A percentile compares a stretch with the other conserved stretches of the same genome.
phyloP scores from a whole-genome alignment of 2,113 vertebrate species.

The human region DNA sequence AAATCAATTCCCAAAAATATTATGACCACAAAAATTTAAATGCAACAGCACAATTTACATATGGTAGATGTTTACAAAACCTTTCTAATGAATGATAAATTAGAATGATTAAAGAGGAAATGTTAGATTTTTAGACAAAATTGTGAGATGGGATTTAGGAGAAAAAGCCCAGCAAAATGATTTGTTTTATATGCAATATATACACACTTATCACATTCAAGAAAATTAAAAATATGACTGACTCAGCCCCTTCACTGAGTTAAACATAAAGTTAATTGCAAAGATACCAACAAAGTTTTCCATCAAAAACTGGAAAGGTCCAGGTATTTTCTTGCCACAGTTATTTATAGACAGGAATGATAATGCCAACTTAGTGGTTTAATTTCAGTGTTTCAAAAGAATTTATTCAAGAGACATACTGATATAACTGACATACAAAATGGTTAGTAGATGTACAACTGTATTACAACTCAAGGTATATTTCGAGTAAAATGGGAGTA shows the following conservation, averaged over 20 bases:
- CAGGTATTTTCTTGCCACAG: constrained; percentile 76
- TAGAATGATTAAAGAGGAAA: constrained; percentile 21
- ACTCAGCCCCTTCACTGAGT: constrained; percentile 77
- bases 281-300: constrained; percentile 80
- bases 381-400: constrained; percentile 57
- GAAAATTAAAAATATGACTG: constrained; percentile 66
- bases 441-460: not conserved
- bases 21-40: constrained; percentile 1
- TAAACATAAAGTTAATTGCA: constrained; percentile 78
- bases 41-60: not conserved
- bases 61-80: not conserved
- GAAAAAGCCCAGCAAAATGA: not conserved
- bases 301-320: constrained; percentile 73
- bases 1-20: constrained; percentile 27
- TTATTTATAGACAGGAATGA: constrained; percentile 75
- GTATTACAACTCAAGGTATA: not conserved
- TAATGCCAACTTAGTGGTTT: constrained; percentile 55
- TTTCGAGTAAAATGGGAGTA: constrained; percentile 32
- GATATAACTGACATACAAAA: not conserved
- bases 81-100: not conserved
- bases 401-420: not conserved
- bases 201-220: constrained; percentile 71
- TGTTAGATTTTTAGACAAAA: not conserved
- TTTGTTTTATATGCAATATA: not conserved
- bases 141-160: not conserved